Conservation (phyloP, 2,888 invertebrate species). For the Aethes cnicana region DNA sequence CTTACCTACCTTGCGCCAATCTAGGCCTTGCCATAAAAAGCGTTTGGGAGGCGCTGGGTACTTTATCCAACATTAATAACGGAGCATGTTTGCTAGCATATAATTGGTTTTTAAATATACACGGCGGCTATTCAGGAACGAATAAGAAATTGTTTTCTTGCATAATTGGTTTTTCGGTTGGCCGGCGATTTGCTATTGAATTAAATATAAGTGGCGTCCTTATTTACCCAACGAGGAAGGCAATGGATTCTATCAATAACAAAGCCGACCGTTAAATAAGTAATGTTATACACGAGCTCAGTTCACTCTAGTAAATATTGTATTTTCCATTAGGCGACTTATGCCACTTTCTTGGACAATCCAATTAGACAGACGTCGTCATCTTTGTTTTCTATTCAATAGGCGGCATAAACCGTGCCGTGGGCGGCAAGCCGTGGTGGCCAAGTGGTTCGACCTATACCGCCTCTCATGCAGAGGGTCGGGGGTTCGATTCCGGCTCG, state of each 20-base stretch:
- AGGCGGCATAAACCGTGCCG: too few relatives aligned
- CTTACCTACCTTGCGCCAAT: constrained; percentile 36
- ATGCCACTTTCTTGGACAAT: too few relatives aligned
- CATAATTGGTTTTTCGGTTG: constrained; percentile 17
- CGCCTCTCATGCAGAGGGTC: too few relatives aligned
- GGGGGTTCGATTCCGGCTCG: too few relatives aligned
- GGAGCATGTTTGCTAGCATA: constrained; percentile 46
- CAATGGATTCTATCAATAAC: background rate
- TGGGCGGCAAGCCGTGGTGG: too few relatives aligned
- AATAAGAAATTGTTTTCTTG: constrained; percentile 23
- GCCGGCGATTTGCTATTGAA: constrained; percentile 14
- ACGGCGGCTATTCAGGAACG: constrained; percentile 35
- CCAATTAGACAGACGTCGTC: too few relatives aligned
- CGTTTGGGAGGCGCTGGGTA: constrained; percentile 44
- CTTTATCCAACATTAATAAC: constrained; percentile 74
- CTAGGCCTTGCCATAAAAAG: constrained; percentile 48
- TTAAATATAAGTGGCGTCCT: constrained; percentile 5
- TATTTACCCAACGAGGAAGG: background rate
- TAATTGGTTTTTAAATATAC: constrained; percentile 48
- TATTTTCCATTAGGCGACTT: too few relatives aligned
- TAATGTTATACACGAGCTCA: background rate
- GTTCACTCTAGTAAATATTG: too few relatives aligned
- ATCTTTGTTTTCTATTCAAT: too few relatives aligned
- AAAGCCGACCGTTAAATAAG: constrained; percentile 11
- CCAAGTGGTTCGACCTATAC: too few relatives aligned